Evolutionary conservation across 2,113 vertebrate species (phyloP), one percentile per base, ranked within the genome.

Genomic region (Emydura subglobosa): DNA sequence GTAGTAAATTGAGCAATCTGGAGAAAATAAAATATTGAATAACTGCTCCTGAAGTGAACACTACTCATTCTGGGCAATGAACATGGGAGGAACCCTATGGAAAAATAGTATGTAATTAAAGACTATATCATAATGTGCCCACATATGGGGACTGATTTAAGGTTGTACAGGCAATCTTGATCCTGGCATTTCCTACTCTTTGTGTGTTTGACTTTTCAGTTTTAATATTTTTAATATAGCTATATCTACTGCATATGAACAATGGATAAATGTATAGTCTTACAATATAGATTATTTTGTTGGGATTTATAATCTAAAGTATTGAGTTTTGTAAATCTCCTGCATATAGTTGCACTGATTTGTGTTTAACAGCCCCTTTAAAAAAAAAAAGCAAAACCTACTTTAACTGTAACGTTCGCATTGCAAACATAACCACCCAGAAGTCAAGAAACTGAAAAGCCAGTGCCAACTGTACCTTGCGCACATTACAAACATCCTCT

Each of bases 321-420:
- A 0, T 49, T 0, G 78, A 22, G 2, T 5, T 57, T 50, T 3
- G 10, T 11, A 31, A 39, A n/a, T 3, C 68, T 1, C 8, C 11
- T 42, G 51, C 10, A 21, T 25, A 0, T n/a, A n/a, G 34, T 53
- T 5, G 13, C 11, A 1, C 13, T 0, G 57, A 1, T 3, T 51
- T 34, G 1, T 31, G 54, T 34, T 0, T 61, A 29, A 59, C 11
- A 61, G 29, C 31, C 27, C 29, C 25, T 25, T 57, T 27, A 27
- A 57, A 1, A 5, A 1, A 3, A 1, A 1, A 0, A 1, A 0
- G 87, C 0, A 14, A 51, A 49, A 4, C 5, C 39, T 65, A 39
- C 11, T 53, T 5, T 61, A 49, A 1, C 24, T 34, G 61, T 1
- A 2, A 1, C 44, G 54, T 3, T 42, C 14, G 0, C 0, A n/a